Conservation (phyloP, 2,113 vertebrate genomes). For the Gadus chalcogrammus region DNA sequence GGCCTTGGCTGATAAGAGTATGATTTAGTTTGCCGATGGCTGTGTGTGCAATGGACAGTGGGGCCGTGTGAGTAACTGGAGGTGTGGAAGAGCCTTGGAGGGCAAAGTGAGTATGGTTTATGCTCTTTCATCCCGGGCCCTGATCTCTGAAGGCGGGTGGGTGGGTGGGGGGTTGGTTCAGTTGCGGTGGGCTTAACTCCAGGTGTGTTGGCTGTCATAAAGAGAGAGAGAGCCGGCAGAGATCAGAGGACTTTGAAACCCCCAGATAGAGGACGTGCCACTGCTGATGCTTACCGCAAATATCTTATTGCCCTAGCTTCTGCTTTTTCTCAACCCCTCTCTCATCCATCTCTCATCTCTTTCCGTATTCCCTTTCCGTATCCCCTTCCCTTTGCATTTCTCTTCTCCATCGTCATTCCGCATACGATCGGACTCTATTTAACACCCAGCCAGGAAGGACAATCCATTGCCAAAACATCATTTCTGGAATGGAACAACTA, state of each 20-base stretch:
- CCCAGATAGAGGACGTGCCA: no score
- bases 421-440: not conserved
- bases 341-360: not conserved
- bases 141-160: slow-evolving; percentile 23
- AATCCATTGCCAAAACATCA: slow-evolving; percentile 1
- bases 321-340: not conserved
- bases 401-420: not conserved
- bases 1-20: slow-evolving; percentile 43
- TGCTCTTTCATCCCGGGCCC: slow-evolving; percentile 25
- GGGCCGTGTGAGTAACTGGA: no score
- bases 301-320: not conserved
- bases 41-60: no score
- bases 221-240: slow-evolving; percentile 4
- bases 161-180: slow-evolving; percentile 18
- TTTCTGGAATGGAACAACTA: slow-evolving; percentile 13
- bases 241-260: slow-evolving; percentile 6
- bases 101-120: slow-evolving; percentile 17
- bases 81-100: slow-evolving; percentile 16
- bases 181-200: slow-evolving; percentile 11
- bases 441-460: not conserved
- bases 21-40: slow-evolving; percentile 41
- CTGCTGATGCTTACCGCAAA: no score
- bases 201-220: slow-evolving; percentile 27
- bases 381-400: not conserved
- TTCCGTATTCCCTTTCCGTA: not conserved